A percentile compares a stretch with the other conserved stretches of the same genome.
Conservation (phyloP, 2,113 vertebrate species). For the Bufo gargarizans region DNA sequence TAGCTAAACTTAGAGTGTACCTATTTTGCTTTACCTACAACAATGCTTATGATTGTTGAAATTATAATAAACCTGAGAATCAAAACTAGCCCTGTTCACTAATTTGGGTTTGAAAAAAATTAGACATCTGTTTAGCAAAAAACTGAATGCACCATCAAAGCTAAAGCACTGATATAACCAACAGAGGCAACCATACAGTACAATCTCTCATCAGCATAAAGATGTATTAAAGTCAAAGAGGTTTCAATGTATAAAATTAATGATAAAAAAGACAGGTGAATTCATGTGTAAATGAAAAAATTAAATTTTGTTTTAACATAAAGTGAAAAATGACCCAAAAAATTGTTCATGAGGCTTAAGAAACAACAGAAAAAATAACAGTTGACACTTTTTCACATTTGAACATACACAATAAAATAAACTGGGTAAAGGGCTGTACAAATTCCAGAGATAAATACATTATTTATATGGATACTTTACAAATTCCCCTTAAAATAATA, state of each 20-base stretch:
- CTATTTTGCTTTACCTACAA: not conserved
- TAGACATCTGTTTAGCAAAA: slow-evolving; percentile 74
- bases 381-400: slow-evolving; percentile 88
- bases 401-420: slow-evolving; percentile 93
- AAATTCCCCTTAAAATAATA: slow-evolving; percentile 76
- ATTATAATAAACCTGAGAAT: not conserved
- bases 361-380: slow-evolving; percentile 79
- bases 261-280: slow-evolving; percentile 97
- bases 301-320: slow-evolving; percentile 85
- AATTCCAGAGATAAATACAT: slow-evolving; percentile 98
- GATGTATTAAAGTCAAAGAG: slow-evolving; percentile 88
- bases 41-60: not conserved
- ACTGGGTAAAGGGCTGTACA: slow-evolving; percentile 82
- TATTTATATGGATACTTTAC: slow-evolving; percentile 98
- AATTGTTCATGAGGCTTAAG: slow-evolving; percentile 58
- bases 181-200: slow-evolving; percentile 93
- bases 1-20: not conserved
- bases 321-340: slow-evolving; percentile 75
- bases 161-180: slow-evolving; percentile 95
- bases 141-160: slow-evolving; percentile 87
- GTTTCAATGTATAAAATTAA: slow-evolving; percentile 80
- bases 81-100: not conserved
- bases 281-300: slow-evolving; percentile 86
- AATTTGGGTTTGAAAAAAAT: not conserved
- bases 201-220: slow-evolving; percentile 76